Conservation (phyloP, 2,888 invertebrate species). For the Yponomeuta cagnagella region DNA sequence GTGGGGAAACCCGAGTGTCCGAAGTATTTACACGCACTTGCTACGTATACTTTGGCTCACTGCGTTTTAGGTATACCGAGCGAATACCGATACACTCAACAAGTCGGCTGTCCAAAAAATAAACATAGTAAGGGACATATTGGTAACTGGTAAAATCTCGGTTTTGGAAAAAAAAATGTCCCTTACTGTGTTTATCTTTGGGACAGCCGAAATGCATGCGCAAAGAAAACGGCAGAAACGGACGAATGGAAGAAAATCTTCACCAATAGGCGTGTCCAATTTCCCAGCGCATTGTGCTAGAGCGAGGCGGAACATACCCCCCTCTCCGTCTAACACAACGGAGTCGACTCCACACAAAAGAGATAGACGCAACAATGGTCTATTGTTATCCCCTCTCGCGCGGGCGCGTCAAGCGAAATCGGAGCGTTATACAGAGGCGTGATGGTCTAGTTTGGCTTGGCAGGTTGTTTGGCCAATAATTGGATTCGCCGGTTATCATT, state of each 20-base stretch:
- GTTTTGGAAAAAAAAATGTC: no score
- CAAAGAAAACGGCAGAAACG: conserved; percentile 7
- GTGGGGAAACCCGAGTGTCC: no score
- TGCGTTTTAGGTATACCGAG: no score
- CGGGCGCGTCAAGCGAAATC: conserved; percentile 42
- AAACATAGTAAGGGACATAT: no score
- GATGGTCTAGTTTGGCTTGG: background rate
- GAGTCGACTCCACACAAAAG: conserved; percentile 55
- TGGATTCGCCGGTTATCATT: conserved; percentile 64
- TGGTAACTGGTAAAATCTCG: no score
- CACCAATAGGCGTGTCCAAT: conserved; percentile 37
- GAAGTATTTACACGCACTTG: no score
- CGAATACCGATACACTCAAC: no score
- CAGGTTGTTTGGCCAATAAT: conserved; percentile 54
- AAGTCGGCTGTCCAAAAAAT: no score
- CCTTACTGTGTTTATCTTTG: no score
- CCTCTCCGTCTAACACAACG: conserved; percentile 44
- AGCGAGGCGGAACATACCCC: conserved; percentile 37
- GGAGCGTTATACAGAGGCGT: conserved; percentile 17
- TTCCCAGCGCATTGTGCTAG: conserved; percentile 52
- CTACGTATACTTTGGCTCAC: no score
- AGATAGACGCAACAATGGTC: conserved; percentile 72
- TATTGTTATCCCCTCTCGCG: conserved; percentile 67
- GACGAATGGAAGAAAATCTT: conserved; percentile 24
- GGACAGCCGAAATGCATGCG: background rate